These are phyloP conservation scores for Poecilus cupreus DNA, from an alignment of 2,888 invertebrate species.

Conservation along the genomic window DNA sequence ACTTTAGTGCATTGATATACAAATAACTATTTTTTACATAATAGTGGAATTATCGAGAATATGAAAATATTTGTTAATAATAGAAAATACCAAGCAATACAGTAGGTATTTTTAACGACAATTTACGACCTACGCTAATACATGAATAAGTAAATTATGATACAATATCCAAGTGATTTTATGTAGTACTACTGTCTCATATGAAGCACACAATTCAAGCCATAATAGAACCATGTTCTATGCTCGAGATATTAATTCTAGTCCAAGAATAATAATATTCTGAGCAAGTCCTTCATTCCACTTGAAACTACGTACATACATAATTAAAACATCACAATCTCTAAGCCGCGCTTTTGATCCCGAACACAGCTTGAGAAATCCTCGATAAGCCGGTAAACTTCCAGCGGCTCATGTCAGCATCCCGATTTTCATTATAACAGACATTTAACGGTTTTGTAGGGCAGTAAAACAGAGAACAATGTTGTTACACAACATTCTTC, in stretches of 20 bases:
- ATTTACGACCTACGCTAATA: too few relatives aligned
- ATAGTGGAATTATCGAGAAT: too few relatives aligned
- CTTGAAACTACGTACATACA: background rate
- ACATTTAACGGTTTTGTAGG: background rate
- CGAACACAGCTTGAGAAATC: background rate
- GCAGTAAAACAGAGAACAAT: background rate
- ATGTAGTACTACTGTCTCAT: too few relatives aligned
- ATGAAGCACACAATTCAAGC: too few relatives aligned
- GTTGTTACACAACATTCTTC: background rate
- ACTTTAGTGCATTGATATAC: too few relatives aligned
- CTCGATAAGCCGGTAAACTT: background rate
- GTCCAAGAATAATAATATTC: background rate
- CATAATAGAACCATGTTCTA: background rate
- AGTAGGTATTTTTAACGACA: too few relatives aligned
- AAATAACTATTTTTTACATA: too few relatives aligned
- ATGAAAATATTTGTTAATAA: too few relatives aligned
- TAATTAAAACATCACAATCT: constrained; percentile 5
- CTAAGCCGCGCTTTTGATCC: background rate
- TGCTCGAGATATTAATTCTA: background rate
- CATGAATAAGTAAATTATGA: too few relatives aligned
- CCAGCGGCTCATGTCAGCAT: background rate
- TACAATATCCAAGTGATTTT: too few relatives aligned
- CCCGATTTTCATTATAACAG: background rate
- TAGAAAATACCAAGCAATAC: too few relatives aligned
- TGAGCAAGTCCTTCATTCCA: background rate